These are phyloP conservation scores for Atherix ibis DNA, from an alignment of 2,888 invertebrate species.

Conservation along the genomic window DNA sequence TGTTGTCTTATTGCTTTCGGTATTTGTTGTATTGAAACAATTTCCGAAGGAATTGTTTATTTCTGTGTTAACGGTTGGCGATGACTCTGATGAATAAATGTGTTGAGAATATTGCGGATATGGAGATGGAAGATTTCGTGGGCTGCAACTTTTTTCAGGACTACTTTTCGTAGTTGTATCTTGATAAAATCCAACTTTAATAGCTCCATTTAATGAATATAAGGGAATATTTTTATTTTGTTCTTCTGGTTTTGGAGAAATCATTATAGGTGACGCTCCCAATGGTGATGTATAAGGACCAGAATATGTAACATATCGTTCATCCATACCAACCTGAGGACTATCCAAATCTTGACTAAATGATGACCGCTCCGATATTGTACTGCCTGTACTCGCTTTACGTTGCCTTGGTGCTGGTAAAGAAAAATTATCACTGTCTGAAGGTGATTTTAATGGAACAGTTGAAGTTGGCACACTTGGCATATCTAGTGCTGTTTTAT, in stretches of 20 bases:
- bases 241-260: slow-evolving; percentile 58
- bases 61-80: slow-evolving; percentile 35
- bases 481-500: slow-evolving; percentile 9
- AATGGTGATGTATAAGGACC: slow-evolving; percentile 59
- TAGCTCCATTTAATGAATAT: slow-evolving; percentile 65
- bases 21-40: slow-evolving; percentile 24
- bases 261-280: slow-evolving; percentile 50
- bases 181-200: slow-evolving; percentile 78
- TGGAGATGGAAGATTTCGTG: slow-evolving; percentile 51
- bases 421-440: slow-evolving; percentile 22
- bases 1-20: slow-evolving; percentile 20
- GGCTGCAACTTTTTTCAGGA: slow-evolving; percentile 71
- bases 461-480: slow-evolving; percentile 21
- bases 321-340: slow-evolving; percentile 46
- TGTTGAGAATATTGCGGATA: slow-evolving; percentile 42
- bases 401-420: slow-evolving; percentile 39
- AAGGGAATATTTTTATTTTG: slow-evolving; percentile 43
- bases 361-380: slow-evolving; percentile 61
- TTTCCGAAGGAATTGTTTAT: slow-evolving; percentile 25
- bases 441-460: slow-evolving; percentile 14
- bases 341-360: slow-evolving; percentile 64
- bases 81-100: slow-evolving; percentile 41
- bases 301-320: slow-evolving; percentile 43
- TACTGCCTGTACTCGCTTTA: slow-evolving; percentile 63
- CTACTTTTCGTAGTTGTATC: slow-evolving; percentile 73